These are phyloP conservation scores for Paedocypris sp. DNA, from an alignment of 2,113 vertebrate genomes.

Conservation along the genomic window DNA sequence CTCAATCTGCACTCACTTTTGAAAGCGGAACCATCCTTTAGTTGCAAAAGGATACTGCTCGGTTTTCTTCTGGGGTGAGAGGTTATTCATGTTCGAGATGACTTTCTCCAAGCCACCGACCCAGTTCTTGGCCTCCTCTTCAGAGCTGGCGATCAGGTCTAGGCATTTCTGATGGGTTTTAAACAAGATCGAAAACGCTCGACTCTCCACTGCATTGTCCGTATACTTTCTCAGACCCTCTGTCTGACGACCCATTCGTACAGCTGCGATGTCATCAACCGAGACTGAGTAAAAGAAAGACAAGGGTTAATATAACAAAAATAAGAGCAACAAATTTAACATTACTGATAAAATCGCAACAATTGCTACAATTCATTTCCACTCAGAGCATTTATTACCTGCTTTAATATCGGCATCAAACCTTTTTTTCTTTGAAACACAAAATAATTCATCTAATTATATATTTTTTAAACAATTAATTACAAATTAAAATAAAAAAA, in stretches of 20 bases:
- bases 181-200: slow-evolving; percentile 91
- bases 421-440: too few relatives aligned
- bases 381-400: too few relatives aligned
- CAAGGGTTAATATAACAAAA: too few relatives aligned
- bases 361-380: too few relatives aligned
- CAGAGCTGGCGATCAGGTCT: slow-evolving; percentile 78
- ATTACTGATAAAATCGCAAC: too few relatives aligned
- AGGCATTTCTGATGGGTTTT: slow-evolving; percentile 78
- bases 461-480: too few relatives aligned
- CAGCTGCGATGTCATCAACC: slow-evolving; percentile 75
- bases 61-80: slow-evolving; percentile 69
- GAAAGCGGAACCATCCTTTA: background rate
- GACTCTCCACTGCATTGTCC: slow-evolving; percentile 66
- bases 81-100: slow-evolving; percentile 61
- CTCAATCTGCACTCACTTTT: background rate
- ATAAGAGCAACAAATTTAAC: background rate
- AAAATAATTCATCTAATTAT: too few relatives aligned
- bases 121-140: slow-evolving; percentile 79
- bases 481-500: too few relatives aligned
- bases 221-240: slow-evolving; percentile 84
- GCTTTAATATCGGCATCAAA: too few relatives aligned
- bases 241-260: slow-evolving; percentile 77
- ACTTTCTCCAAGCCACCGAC: slow-evolving; percentile 73
- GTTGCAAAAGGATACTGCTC: slow-evolving; percentile 84
- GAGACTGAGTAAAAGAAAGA: slow-evolving; percentile 62